Conservation (phyloP, 2,797 vertebrate species). For the Pantherophis vulpinus region DNA sequence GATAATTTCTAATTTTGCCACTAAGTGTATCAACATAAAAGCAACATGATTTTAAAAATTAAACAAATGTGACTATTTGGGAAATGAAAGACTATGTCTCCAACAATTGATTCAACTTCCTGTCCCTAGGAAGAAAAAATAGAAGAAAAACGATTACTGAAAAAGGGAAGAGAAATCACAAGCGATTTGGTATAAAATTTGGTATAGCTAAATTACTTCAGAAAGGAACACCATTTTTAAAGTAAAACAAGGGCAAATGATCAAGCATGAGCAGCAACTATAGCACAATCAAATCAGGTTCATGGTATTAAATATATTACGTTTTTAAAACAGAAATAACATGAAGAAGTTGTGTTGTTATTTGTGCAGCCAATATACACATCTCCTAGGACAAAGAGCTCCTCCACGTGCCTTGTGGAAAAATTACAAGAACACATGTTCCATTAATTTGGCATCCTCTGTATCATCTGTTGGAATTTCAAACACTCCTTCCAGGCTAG, state of each 20-base stretch:
- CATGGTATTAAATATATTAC: neutral
- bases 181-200: neutral
- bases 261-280: neutral
- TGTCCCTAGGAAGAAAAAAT: neutral
- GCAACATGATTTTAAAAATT: neutral
- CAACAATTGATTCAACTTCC: neutral
- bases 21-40: neutral
- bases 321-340: neutral
- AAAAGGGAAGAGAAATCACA: neutral
- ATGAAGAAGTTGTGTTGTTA: neutral
- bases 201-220: neutral
- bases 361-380: neutral
- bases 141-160: neutral
- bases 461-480: slow-evolving; percentile 45
- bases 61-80: neutral
- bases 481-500: slow-evolving; percentile 64
- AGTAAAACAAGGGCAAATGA: neutral
- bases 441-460: slow-evolving; percentile 65
- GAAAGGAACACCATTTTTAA: neutral
- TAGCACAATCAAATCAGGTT: neutral
- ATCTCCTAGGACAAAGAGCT: slow-evolving; percentile 29
- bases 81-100: neutral
- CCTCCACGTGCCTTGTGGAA: slow-evolving; percentile 65
- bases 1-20: neutral
- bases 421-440: slow-evolving; percentile 73